phyloP scores from a whole-genome alignment of 2,888 invertebrate genomes.

The Brenthis ino region DNA sequence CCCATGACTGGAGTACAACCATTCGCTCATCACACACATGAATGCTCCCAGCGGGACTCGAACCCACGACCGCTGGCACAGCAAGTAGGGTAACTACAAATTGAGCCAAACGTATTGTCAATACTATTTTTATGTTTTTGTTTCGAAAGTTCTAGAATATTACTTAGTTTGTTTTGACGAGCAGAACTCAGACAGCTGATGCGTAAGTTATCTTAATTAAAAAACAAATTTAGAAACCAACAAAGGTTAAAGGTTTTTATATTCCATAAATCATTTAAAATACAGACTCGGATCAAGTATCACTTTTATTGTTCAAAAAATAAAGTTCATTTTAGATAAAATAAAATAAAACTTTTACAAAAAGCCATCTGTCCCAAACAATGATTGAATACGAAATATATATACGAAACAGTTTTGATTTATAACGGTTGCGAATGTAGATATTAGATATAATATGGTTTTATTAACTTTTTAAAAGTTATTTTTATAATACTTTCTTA shows the following conservation, averaged over 20 bases:
- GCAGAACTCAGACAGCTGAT: not conserved
- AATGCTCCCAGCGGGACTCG: too few relatives aligned
- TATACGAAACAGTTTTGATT: slow-evolving; percentile 42
- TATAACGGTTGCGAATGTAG: slow-evolving; percentile 43
- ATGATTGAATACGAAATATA: slow-evolving; percentile 44
- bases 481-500: too few relatives aligned
- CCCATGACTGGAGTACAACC: too few relatives aligned
- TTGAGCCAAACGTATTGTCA: too few relatives aligned
- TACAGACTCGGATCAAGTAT: slow-evolving; percentile 7
- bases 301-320: slow-evolving; percentile 4
- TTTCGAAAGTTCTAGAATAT: not conserved
- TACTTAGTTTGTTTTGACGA: not conserved
- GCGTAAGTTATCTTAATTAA: not conserved
- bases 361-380: slow-evolving; percentile 46
- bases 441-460: not conserved
- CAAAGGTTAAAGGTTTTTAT: not conserved
- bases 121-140: too few relatives aligned
- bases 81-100: too few relatives aligned
- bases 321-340: slow-evolving; percentile 38
- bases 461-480: slow-evolving; percentile 7
- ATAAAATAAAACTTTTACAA: slow-evolving; percentile 25
- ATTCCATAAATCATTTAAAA: not conserved
- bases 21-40: too few relatives aligned
- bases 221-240: not conserved
- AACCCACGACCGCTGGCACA: too few relatives aligned